Evolutionary conservation across 2,797 vertebrate genomes (phyloP).

Genomic region (Epinephelus malabaricus): DNA sequence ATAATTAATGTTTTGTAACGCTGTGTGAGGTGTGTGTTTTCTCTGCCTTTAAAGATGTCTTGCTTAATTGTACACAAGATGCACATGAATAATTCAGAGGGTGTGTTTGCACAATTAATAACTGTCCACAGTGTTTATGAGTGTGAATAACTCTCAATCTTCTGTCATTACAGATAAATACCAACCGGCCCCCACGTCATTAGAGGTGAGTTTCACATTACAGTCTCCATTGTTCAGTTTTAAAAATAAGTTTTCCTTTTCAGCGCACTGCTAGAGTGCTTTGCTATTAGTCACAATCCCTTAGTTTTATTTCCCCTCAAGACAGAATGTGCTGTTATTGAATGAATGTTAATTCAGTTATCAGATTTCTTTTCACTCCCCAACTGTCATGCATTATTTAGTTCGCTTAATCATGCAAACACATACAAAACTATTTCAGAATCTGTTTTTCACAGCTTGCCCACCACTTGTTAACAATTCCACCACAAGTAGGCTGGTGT

Average conservation of each 20-base stretch:
- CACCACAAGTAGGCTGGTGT: constrained; percentile 11
- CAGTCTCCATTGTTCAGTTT: constrained; percentile 5
- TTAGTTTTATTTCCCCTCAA: neutral
- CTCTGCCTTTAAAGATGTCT: neutral
- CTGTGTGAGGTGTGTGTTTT: constrained; percentile 4
- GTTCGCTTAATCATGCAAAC: neutral
- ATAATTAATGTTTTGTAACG: constrained; percentile 43
- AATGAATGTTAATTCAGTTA: neutral
- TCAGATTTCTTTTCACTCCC: constrained; percentile 4
- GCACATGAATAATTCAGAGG: constrained; percentile 35
- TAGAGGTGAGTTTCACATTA: constrained; percentile 78
- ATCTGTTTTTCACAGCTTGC: constrained; percentile 35
- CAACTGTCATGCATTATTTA: constrained; percentile 7
- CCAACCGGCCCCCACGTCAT: constrained; percentile 66
- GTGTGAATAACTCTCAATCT: constrained; percentile 52
- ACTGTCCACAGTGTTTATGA: neutral
- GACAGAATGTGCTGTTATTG: neutral
- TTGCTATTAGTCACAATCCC: neutral
- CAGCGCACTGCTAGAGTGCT: neutral
- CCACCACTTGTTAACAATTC: constrained; percentile 26
- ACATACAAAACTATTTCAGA: constrained; percentile 26
- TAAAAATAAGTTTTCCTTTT: neutral
- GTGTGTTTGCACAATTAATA: constrained; percentile 32
- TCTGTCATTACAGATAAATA: constrained; percentile 80
- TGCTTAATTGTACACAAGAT: constrained; percentile 10